phyloP scores from a whole-genome alignment of 2,113 vertebrate genomes.

The Microcebus ravelobensis region DNA sequence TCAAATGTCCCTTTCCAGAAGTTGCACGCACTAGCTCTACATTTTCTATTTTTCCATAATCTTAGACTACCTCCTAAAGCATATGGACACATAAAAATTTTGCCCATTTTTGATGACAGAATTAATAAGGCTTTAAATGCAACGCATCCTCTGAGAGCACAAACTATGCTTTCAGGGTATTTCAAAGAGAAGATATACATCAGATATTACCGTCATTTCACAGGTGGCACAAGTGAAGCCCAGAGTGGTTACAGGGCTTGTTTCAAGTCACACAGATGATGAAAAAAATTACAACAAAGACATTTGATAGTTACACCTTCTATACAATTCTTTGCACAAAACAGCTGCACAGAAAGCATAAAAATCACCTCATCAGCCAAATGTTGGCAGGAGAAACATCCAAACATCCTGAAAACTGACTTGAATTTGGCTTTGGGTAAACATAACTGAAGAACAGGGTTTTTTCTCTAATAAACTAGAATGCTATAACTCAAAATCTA shows the following conservation, averaged over 20 bases:
- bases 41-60: neutral
- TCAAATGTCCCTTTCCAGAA: neutral
- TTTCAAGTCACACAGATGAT: neutral
- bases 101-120: neutral
- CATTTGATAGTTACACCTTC: neutral
- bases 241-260: neutral
- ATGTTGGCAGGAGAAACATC: neutral
- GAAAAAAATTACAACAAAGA: neutral
- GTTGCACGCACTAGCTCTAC: neutral
- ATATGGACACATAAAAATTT: neutral
- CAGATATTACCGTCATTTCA: neutral
- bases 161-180: neutral
- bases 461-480: neutral
- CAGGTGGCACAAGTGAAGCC: neutral
- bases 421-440: constrained; percentile 16
- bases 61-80: neutral
- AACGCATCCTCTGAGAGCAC: neutral
- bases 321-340: neutral
- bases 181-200: neutral
- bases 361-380: neutral
- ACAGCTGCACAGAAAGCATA: neutral
- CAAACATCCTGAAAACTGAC: neutral
- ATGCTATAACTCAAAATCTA: neutral
- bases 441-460: neutral
- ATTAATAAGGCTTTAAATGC: neutral